Percentiles rank a stretch among this genome's conserved stretches.
phyloP scores from a whole-genome alignment of 2,113 vertebrate species.

The Chaetura pelagica region DNA sequence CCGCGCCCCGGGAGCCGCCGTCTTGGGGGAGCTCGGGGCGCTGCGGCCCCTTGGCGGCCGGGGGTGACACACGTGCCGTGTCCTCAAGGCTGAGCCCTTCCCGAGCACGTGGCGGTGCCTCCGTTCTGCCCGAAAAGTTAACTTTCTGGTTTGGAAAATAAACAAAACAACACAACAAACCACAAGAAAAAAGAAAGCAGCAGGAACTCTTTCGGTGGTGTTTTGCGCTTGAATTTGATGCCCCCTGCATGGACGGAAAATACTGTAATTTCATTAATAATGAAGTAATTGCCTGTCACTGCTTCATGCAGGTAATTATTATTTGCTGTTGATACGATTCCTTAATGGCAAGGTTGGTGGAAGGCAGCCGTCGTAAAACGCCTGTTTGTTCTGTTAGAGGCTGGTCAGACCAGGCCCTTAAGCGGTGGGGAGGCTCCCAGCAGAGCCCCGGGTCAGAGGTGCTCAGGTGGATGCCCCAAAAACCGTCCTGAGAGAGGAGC shows the following conservation, averaged over 20 bases:
- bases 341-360: not conserved
- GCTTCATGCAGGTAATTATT: not conserved
- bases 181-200: no score
- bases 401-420: not conserved
- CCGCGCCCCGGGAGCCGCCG: no score
- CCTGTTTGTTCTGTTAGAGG: not conserved
- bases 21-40: not conserved
- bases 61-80: not conserved
- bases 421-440: not conserved
- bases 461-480: not conserved
- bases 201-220: not conserved
- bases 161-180: not conserved
- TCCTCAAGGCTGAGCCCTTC: not conserved
- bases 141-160: not conserved
- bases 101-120: not conserved
- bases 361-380: not conserved
- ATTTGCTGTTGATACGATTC: not conserved
- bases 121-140: not conserved
- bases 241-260: not conserved
- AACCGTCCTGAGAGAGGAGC: not conserved
- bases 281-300: not conserved
- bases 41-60: not conserved
- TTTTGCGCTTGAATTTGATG: not conserved
- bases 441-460: fast-evolving
- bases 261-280: not conserved